Conservation (phyloP, 2,797 vertebrate genomes). For the Sternarchorhynchus goeldii region DNA sequence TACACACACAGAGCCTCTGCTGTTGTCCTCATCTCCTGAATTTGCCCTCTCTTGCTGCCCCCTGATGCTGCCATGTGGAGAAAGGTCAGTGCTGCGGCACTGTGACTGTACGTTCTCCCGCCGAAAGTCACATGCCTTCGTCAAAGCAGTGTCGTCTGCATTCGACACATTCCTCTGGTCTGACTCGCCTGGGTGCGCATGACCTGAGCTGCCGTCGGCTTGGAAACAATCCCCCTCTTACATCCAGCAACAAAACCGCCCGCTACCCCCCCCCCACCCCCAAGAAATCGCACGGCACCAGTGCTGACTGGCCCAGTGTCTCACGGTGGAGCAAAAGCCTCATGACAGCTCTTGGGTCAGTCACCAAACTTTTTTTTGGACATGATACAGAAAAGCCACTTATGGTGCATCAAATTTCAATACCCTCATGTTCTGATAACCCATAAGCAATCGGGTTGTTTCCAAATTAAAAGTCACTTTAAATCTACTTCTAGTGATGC, state of each 20-base stretch:
- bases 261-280: not conserved
- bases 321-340: not conserved
- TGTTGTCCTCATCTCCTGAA: constrained; percentile 13
- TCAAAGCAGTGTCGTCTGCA: constrained; percentile 76
- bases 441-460: no score
- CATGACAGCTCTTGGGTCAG: not conserved
- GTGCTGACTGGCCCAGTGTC: not conserved
- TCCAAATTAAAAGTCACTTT: no score
- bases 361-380: not conserved
- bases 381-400: no score
- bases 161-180: constrained; percentile 81
- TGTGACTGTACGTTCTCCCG: constrained; percentile 21
- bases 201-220: constrained; percentile 64
- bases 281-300: not conserved
- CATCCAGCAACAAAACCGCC: constrained; percentile 42
- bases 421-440: no score
- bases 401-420: no score
- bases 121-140: constrained; percentile 76
- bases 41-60: constrained; percentile 16
- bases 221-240: constrained; percentile 66
- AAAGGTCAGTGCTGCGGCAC: constrained; percentile 48
- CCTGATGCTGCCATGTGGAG: constrained; percentile 29
- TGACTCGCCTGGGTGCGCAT: constrained; percentile 73
- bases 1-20: not conserved
- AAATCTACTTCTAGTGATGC: no score